Evolutionary conservation across 2,888 invertebrate genomes (phyloP), one percentile per base, ranked within the genome.

Genomic region (Autographa pulchrina): DNA sequence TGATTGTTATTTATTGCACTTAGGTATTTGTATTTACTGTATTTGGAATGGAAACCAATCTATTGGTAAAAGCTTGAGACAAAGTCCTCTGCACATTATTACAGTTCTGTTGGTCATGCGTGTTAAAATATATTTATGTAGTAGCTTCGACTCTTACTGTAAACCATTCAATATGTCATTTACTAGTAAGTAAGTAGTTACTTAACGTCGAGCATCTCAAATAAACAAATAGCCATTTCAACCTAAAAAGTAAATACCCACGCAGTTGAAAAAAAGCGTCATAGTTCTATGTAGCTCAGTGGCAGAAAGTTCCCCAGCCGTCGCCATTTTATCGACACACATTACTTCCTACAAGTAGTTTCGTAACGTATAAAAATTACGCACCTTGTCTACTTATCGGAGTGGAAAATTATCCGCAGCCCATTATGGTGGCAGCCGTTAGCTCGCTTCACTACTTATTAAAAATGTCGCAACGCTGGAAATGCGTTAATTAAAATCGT

Each of bases 341-440:
- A 43, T n/a, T 14, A 41, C 25, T 67, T 67, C 48, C 61, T 54
- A 48, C 54, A 74, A 41, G 48, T 48, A 73, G 69, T 71, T 63
- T 62, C 48, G 38, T 70, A 74, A 73, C 65, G 52, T 43, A 74
- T 70, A 76, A 83, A 78, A 74, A 78, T 60, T 68, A 74, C 43
- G 16, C 66, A 81, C 73, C 74, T 76, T 74, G 69, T 64, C 63
- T 72, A 70, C 71, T 66, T 65, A 77, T 62, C 68, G 64, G 70
- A 71, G 65, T 75, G 72, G 73, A 78, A 81, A 83, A 83, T 83
- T 61, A 75, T 80, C 64, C 13, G 60, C 69, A 62, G n/a, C 68
- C 72, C 69, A 73, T 61, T 75, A 77, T 68, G 68, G 78, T 58
- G 60, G 38, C 35, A n/a, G 35, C 74, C 64, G 75, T 75, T 77